Percentiles rank a stretch among this genome's conserved stretches.
These are phyloP conservation scores for Steromphala cineraria DNA, from an alignment of 2,888 invertebrate genomes.

Conservation along the genomic window DNA sequence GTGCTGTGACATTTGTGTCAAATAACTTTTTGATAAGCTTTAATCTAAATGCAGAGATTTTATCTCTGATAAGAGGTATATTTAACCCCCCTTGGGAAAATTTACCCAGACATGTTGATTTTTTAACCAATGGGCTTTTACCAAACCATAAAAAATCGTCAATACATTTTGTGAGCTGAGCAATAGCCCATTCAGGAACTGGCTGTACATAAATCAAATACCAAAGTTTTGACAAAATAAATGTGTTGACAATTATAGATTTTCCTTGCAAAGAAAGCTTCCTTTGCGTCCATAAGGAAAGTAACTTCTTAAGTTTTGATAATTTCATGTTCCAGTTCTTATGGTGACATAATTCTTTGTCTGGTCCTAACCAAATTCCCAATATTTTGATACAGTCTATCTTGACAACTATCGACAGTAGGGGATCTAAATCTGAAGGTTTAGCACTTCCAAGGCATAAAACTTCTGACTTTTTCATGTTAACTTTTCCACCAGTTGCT, in stretches of 20 bases:
- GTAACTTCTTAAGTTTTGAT: background rate
- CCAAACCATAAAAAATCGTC: too few relatives aligned
- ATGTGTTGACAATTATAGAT: background rate
- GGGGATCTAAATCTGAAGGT: background rate
- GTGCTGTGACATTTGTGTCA: too few relatives aligned
- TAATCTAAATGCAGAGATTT: too few relatives aligned
- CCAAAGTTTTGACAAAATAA: background rate
- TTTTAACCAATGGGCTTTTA: too few relatives aligned
- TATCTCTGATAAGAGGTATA: too few relatives aligned
- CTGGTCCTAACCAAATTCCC: background rate
- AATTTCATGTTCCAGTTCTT: background rate
- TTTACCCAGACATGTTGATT: too few relatives aligned
- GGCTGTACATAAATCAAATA: background rate
- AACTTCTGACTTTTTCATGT: background rate
- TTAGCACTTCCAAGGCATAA: too few relatives aligned
- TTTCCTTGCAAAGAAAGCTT: background rate
- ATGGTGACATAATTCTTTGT: background rate
- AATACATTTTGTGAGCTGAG: too few relatives aligned
- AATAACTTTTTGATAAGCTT: too few relatives aligned
- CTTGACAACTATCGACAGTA: background rate
- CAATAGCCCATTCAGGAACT: background rate
- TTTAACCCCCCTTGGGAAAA: too few relatives aligned
- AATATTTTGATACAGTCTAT: background rate
- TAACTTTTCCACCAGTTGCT: background rate
- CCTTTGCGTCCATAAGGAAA: background rate